A percentile compares a stretch with the other conserved stretches of the same genome.
phyloP scores from a whole-genome alignment of 2,797 vertebrate species.

The Cynopterus sphinx region DNA sequence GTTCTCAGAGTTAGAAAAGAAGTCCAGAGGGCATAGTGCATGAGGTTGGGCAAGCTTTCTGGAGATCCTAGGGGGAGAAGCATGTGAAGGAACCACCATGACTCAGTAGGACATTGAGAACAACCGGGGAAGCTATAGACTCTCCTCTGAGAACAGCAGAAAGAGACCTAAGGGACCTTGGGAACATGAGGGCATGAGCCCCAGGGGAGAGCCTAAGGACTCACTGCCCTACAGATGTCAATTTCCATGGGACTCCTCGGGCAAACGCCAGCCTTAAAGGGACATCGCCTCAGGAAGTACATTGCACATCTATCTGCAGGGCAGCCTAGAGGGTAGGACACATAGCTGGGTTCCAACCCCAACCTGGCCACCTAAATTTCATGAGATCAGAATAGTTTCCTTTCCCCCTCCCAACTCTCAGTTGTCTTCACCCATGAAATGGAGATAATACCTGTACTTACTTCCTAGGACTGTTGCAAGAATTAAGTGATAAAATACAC shows the following conservation, averaged over 20 bases:
- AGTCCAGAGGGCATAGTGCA: background rate
- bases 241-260: background rate
- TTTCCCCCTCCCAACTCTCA: background rate
- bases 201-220: background rate
- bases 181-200: background rate
- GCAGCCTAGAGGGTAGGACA: background rate
- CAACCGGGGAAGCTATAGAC: background rate
- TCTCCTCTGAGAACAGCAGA: background rate
- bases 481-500: background rate
- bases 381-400: background rate
- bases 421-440: background rate
- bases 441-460: background rate
- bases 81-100: background rate
- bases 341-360: background rate
- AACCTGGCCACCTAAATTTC: background rate
- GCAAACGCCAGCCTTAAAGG: background rate
- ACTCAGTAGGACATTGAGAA: background rate
- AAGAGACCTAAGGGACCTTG: background rate
- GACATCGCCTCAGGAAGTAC: background rate
- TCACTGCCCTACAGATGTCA: background rate
- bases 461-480: background rate
- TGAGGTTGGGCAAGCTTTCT: background rate
- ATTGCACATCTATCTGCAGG: background rate
- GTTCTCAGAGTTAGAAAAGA: background rate
- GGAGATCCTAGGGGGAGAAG: background rate